Conservation (phyloP, 64 coral and sea anemone species). For the Pocillopora damicornis region DNA sequence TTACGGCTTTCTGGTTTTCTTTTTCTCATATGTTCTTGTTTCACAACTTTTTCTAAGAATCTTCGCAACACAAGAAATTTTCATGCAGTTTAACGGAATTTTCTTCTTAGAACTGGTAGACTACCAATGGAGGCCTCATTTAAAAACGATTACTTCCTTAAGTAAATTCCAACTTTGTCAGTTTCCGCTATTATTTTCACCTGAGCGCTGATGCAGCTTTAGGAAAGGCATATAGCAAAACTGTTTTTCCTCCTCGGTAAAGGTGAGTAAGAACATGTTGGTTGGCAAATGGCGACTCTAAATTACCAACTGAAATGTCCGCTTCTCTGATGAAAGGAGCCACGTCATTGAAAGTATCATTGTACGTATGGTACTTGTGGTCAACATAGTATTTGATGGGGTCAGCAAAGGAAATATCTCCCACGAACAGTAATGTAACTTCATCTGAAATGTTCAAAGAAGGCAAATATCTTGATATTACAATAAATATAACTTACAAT, state of each 20-base stretch:
- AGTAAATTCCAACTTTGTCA: too few species aligned
- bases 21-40: too few species aligned
- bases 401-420: constrained; percentile 63
- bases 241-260: background rate
- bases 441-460: constrained; percentile 4
- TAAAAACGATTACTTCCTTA: background rate
- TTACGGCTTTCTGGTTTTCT: too few species aligned
- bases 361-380: constrained; percentile 47
- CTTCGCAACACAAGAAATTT: too few species aligned
- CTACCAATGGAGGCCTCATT: background rate
- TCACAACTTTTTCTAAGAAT: too few species aligned
- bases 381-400: constrained; percentile 60
- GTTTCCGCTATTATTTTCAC: background rate
- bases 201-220: background rate
- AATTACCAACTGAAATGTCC: constrained; percentile 73
- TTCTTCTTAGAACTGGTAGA: background rate
- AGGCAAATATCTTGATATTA: background rate
- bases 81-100: too few species aligned
- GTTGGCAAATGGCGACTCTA: constrained; percentile 64
- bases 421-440: constrained; percentile 60
- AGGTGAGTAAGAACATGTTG: constrained; percentile 5
- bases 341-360: constrained; percentile 60
- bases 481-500: too few species aligned
- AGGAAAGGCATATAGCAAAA: background rate
- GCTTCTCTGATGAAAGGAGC: constrained; percentile 48